Conservation (phyloP, 2,113 vertebrate genomes). For the Hemicordylus capensis region DNA sequence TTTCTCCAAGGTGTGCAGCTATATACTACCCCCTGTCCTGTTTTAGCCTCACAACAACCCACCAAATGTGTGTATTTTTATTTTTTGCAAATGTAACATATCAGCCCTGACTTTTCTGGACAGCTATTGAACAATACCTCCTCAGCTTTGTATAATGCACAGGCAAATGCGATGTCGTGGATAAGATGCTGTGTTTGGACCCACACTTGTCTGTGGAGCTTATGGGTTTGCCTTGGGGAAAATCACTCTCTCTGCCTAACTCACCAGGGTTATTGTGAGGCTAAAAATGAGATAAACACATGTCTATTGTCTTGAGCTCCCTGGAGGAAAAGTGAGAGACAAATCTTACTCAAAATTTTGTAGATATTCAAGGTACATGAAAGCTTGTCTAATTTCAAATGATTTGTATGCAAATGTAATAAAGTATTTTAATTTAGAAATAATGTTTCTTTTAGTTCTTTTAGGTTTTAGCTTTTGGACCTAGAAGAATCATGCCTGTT, state of each 20-base stretch:
- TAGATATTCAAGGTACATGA: neutral
- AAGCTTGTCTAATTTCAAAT: neutral
- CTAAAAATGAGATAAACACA: neutral
- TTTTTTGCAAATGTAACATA: too few relatives aligned
- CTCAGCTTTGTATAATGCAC: neutral
- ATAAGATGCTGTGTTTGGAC: neutral
- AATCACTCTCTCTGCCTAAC: neutral
- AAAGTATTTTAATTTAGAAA: neutral
- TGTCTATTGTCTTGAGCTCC: neutral
- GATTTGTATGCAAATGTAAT: neutral
- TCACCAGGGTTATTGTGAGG: neutral
- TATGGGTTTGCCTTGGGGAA: neutral
- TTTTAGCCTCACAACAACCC: neutral
- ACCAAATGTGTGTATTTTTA: too few relatives aligned
- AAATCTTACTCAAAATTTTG: neutral
- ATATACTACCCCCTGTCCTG: too few relatives aligned
- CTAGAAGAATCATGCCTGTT: conserved; percentile 78
- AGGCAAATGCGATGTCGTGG: neutral
- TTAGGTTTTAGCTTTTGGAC: neutral
- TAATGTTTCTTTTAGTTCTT: neutral
- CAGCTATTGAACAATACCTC: too few relatives aligned
- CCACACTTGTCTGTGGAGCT: neutral
- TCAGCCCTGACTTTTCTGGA: too few relatives aligned
- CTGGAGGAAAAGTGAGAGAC: neutral
- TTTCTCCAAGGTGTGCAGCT: too few relatives aligned